A percentile compares a stretch with the other conserved stretches of the same genome.
Evolutionary conservation across 1,140 invertebrate species (phyloP).

Genomic region (Brachionus manjavacas): DNA sequence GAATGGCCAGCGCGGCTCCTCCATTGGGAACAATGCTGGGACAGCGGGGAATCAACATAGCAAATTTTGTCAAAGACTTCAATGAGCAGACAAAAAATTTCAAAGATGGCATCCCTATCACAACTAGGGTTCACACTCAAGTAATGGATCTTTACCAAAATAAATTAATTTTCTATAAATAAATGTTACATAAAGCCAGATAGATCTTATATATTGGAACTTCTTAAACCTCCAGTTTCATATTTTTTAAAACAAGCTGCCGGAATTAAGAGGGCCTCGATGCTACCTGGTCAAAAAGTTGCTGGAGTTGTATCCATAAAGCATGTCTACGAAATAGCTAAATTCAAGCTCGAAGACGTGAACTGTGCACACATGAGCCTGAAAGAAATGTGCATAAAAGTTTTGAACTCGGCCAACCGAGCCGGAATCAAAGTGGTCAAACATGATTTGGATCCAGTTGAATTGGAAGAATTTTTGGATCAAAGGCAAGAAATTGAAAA

Average conservation of each 20-base stretch:
- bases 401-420: conserved; percentile 70
- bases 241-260: conserved; percentile 92
- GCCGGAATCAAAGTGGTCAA: conserved; percentile 80
- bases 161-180: conserved; percentile 44
- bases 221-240: conserved; percentile 75
- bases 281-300: conserved; percentile 71
- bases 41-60: conserved; percentile 68
- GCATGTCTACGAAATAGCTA: conserved; percentile 96
- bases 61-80: conserved; percentile 94
- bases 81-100: conserved; percentile 87
- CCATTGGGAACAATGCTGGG: conserved; percentile 85
- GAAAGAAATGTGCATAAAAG: conserved; percentile 71
- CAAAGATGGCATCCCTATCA: conserved; percentile 84
- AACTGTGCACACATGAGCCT: conserved; percentile 14
- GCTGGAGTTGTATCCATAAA: conserved; percentile 86
- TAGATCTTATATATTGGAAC: conserved; percentile 73
- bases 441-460: conserved; percentile 69
- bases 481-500: conserved; percentile 69
- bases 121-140: conserved; percentile 72
- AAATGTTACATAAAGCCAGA: conserved; percentile 63
- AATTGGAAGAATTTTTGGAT: conserved; percentile 77
- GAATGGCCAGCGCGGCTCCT: conserved; percentile 76
- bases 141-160: conserved; percentile 47
- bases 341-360: conserved; percentile 82
- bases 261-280: conserved; percentile 75